Percentiles rank a stretch among this genome's conserved stretches.
Conservation (phyloP, 1,140 invertebrate species). For the Brachionus rubens region DNA sequence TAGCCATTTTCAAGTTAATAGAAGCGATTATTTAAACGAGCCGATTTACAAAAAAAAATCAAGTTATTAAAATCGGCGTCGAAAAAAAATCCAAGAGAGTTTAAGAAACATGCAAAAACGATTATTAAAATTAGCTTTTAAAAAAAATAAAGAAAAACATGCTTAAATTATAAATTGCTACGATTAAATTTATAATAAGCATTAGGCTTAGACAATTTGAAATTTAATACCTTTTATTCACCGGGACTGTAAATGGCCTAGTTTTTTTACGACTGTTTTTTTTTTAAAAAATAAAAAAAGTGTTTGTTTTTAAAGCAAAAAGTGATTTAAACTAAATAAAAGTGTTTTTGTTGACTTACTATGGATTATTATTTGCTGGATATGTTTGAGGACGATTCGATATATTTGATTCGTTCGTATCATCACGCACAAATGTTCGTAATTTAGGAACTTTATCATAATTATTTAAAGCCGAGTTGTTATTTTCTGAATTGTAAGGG, state of each 20-base stretch:
- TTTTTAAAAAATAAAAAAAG: neutral
- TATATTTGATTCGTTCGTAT: neutral
- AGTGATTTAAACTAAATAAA: neutral
- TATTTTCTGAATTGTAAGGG: conserved; percentile 35
- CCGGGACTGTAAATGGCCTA: conserved; percentile 10
- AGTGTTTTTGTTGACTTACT: neutral
- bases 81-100: no score
- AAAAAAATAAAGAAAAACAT: neutral
- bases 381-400: conserved; percentile 9
- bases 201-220: neutral
- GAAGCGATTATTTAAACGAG: no score
- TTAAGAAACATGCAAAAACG: neutral
- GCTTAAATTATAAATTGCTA: neutral
- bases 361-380: neutral
- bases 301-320: neutral
- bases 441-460: neutral
- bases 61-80: no score
- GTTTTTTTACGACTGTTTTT: neutral
- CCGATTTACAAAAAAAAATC: no score
- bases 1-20: no score
- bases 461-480: neutral
- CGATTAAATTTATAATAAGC: neutral
- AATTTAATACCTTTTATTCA: conserved; percentile 17
- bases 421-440: neutral
- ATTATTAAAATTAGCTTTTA: neutral